Evolutionary conservation across 2,797 vertebrate species (phyloP).

Genomic region (Apogon hyalosoma): DNA sequence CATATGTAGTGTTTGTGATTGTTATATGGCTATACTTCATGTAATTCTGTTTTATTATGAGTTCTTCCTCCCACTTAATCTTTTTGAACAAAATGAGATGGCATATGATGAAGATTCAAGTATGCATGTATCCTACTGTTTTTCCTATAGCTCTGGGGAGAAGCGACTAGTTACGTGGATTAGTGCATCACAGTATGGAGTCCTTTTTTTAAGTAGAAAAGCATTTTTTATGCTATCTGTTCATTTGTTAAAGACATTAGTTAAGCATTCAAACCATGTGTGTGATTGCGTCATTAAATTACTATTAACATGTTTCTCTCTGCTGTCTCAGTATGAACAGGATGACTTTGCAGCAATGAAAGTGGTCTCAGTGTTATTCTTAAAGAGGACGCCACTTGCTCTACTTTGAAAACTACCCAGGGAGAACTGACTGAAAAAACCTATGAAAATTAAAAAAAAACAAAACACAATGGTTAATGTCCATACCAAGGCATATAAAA

Average conservation of each 20-base stretch:
- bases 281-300: slow-evolving; percentile 21
- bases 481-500: neutral
- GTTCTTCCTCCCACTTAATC: slow-evolving; percentile 7
- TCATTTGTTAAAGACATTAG: slow-evolving; percentile 19
- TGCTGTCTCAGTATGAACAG: slow-evolving; percentile 5
- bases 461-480: neutral
- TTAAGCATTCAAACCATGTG: neutral
- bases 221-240: slow-evolving; percentile 11
- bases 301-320: neutral
- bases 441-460: neutral
- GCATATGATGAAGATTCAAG: neutral
- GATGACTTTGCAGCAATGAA: slow-evolving; percentile 5
- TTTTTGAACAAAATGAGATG: slow-evolving; percentile 19
- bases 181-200: neutral
- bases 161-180: slow-evolving; percentile 34
- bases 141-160: neutral
- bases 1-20: neutral
- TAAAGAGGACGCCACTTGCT: neutral
- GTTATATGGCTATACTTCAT: neutral
- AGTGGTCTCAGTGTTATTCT: neutral
- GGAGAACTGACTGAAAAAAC: slow-evolving; percentile 2
- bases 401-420: neutral
- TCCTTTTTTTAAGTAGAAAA: neutral
- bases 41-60: slow-evolving; percentile 6
- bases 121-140: slow-evolving; percentile 22